These are phyloP conservation scores for Habroteleia sp. DNA, from an alignment of 2,888 invertebrate species.

Conservation along the genomic window DNA sequence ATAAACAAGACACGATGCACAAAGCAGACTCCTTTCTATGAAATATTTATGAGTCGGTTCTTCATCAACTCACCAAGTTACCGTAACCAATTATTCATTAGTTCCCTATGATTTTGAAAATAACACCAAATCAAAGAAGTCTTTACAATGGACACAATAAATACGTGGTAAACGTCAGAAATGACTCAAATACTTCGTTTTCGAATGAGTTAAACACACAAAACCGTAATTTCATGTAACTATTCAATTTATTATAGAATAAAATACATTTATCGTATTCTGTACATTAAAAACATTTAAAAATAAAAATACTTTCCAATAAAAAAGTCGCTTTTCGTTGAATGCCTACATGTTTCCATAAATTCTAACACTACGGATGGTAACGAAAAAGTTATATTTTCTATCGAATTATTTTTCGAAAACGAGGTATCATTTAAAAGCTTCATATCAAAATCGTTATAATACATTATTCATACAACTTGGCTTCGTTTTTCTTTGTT, in stretches of 20 bases:
- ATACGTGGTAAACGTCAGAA: too few relatives aligned
- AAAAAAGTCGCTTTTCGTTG: constrained; percentile 62
- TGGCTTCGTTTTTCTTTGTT: constrained; percentile 25
- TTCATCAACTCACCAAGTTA: too few relatives aligned
- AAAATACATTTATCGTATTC: constrained; percentile 60
- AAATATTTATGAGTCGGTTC: too few relatives aligned
- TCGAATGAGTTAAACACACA: constrained; percentile 35
- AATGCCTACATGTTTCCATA: constrained; percentile 58
- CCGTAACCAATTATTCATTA: too few relatives aligned
- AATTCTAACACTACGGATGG: constrained; percentile 51
- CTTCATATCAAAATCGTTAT: constrained; percentile 59
- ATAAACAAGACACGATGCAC: too few relatives aligned
- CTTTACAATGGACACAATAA: too few relatives aligned
- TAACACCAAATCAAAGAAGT: too few relatives aligned
- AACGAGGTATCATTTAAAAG: constrained; percentile 60
- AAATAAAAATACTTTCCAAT: constrained; percentile 62
- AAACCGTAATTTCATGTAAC: constrained; percentile 42
- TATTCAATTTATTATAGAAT: constrained; percentile 63
- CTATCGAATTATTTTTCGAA: constrained; percentile 55
- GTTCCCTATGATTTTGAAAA: too few relatives aligned
- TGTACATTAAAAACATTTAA: constrained; percentile 62
- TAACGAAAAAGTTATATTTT: constrained; percentile 60
- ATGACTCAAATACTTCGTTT: constrained; percentile 37
- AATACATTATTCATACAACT: constrained; percentile 55
- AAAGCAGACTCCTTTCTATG: too few relatives aligned